Percentiles rank a stretch among this genome's conserved stretches.
Evolutionary conservation across 1,140 invertebrate genomes (phyloP).

Genomic region (Zophobas morio): DNA sequence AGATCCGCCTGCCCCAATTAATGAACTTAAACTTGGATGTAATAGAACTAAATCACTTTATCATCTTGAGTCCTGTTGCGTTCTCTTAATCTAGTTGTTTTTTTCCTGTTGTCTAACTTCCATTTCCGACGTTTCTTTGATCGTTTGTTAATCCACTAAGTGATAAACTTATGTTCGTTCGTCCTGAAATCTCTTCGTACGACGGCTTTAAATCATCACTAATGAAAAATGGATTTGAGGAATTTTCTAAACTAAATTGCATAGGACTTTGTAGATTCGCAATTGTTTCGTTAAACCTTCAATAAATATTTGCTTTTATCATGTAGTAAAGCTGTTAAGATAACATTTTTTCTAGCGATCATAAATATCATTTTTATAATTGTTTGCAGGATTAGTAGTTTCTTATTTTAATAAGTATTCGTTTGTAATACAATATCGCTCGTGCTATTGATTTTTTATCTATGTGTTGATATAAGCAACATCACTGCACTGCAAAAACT

Average conservation of each 20-base stretch:
- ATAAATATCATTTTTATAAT: not conserved
- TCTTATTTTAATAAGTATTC: no score
- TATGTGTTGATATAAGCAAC: no score
- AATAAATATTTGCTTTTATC: not conserved
- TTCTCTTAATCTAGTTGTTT: slow-evolving; percentile 11
- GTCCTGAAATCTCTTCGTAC: slow-evolving; percentile 13
- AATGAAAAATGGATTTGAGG: slow-evolving; percentile 19
- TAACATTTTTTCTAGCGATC: slow-evolving; percentile 7
- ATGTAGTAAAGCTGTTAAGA: slow-evolving; percentile 12
- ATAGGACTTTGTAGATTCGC: not conserved
- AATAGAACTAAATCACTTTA: not conserved
- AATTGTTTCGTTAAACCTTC: slow-evolving; percentile 2
- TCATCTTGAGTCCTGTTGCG: slow-evolving; percentile 6
- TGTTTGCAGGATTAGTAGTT: no score
- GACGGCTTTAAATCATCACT: slow-evolving; percentile 15
- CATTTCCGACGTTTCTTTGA: slow-evolving; percentile 15
- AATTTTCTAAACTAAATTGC: not conserved
- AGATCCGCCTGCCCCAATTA: no score
- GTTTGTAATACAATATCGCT: no score
- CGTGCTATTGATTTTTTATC: no score
- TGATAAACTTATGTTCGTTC: not conserved
- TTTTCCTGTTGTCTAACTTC: slow-evolving; percentile 4
- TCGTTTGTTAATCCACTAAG: slow-evolving; percentile 21
- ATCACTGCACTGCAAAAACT: no score
- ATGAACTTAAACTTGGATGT: no score